phyloP scores from a whole-genome alignment of 2,888 invertebrate genomes.

The Agrochola circellaris region DNA sequence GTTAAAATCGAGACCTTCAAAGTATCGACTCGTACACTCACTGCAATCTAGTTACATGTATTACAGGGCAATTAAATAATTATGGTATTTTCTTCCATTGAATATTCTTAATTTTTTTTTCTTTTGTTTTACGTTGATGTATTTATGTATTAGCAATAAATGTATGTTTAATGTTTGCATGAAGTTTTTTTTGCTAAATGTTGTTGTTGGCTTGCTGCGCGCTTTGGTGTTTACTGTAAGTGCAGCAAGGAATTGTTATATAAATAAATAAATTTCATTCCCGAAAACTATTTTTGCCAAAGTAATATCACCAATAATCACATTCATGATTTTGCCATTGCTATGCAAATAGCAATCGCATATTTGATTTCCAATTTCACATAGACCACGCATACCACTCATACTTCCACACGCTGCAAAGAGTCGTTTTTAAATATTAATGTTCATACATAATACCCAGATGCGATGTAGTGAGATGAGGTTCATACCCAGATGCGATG shows the following conservation, averaged over 20 bases:
- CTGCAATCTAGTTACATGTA: background rate
- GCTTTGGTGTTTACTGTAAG: too few relatives aligned
- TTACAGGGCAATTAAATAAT: too few relatives aligned
- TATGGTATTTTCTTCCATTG: too few relatives aligned
- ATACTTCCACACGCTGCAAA: constrained; percentile 1
- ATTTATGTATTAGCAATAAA: too few relatives aligned
- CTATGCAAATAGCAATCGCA: constrained; percentile 19
- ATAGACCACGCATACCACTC: background rate
- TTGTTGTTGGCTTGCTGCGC: too few relatives aligned
- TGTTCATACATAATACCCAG: background rate
- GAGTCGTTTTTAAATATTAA: constrained; percentile 33
- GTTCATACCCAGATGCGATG: background rate
- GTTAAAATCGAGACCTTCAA: background rate
- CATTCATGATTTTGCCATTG: constrained; percentile 18
- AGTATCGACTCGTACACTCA: background rate
- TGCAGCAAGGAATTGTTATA: too few relatives aligned
- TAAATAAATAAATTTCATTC: background rate
- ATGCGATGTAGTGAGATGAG: background rate
- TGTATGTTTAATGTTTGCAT: too few relatives aligned
- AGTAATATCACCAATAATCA: constrained; percentile 2
- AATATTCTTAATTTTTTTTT: too few relatives aligned
- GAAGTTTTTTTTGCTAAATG: too few relatives aligned
- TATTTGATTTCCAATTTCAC: constrained; percentile 29
- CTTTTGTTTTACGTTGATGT: too few relatives aligned
- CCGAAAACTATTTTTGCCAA: background rate